Evolutionary conservation across 2,797 vertebrate genomes (phyloP), one percentile per base, ranked within the genome.

Genomic region (Passerculus sandwichensis): DNA sequence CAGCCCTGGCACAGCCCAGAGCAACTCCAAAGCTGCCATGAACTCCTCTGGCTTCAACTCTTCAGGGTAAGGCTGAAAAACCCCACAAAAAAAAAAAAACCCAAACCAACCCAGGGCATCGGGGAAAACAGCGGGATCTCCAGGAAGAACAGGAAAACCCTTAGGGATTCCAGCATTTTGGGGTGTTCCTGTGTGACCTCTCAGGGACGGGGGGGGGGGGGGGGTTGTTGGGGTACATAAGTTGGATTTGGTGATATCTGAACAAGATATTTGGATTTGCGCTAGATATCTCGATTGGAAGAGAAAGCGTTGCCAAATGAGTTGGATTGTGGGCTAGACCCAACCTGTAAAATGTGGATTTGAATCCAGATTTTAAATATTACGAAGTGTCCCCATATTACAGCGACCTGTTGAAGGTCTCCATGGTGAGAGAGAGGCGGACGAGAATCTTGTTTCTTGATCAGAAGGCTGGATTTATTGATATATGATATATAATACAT

Each of bases 1-100:
- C 47, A 97, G 98, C 85, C 98, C 98, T 21, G 95, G 98, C 94
- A 95, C 98, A 64, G 98, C 99, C 96, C 98, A 99, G 92, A 98
- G 97, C 95, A 98, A 98, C 97, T 98, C 98, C 97, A 98, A 99
- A 94, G 97, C 98, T 40, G 91, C 97, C 40, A 94, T 97, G 96
- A 98, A 97, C 79, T 96, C 97, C 2, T 96, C 98, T 54, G 91
- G 97, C 82, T 99, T 99, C 97, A 98, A 98, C 96, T 96, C 98
- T 84, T 96, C 98, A 69, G 98, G 99, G 99, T 99, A 98, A 98
- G 97, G 38, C 9, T n/a, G 5, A 19, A 57, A 56, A 56, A 42
- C 21, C 32, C 20, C 22, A 14, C 12, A 13, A 10, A 21, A 13
- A 26, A 21, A 13, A 26, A 50, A 30, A 12, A 1, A 8, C 75